phyloP scores from a whole-genome alignment of 2,113 vertebrate genomes.

The Procavia capensis region DNA sequence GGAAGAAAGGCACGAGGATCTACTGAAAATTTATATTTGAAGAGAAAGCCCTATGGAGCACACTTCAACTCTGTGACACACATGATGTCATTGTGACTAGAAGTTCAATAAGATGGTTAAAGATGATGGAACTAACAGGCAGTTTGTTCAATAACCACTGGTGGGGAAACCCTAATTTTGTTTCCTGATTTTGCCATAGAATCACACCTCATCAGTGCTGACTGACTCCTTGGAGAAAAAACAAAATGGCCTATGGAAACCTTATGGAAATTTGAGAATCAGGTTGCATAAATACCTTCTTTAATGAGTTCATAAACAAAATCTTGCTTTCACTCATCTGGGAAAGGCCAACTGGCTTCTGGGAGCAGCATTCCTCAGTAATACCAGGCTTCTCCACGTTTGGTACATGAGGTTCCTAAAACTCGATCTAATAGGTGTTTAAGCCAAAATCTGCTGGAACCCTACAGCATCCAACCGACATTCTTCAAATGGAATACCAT shows the following conservation, averaged over 20 bases:
- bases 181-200: slow-evolving; percentile 19
- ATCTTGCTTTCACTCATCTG: background rate
- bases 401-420: background rate
- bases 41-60: background rate
- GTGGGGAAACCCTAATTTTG: background rate
- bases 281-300: background rate
- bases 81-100: background rate
- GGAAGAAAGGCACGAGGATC: background rate
- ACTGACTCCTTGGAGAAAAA: background rate
- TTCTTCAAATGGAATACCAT: background rate
- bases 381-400: background rate
- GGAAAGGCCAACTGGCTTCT: background rate
- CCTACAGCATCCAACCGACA: background rate
- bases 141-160: background rate
- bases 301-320: background rate
- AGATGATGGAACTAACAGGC: background rate
- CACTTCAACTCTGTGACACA: background rate
- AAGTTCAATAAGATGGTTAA: background rate
- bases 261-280: background rate
- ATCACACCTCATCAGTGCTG: background rate
- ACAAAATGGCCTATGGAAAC: background rate
- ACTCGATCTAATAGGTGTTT: background rate
- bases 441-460: background rate
- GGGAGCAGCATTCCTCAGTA: background rate
- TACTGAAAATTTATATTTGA: background rate